phyloP scores from a whole-genome alignment of 2,888 invertebrate species.

The Sisyra nigra region DNA sequence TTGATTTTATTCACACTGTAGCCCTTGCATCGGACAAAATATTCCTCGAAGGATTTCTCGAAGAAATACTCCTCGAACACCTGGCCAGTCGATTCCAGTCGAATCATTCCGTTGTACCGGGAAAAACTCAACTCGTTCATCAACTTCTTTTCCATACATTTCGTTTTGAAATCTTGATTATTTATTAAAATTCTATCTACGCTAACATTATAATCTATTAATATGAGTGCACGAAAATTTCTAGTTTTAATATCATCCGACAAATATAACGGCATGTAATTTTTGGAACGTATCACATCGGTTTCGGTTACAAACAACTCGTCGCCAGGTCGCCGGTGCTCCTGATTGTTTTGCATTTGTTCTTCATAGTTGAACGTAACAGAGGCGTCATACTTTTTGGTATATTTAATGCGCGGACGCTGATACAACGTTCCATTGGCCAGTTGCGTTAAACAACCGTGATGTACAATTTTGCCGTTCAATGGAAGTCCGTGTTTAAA shows the following conservation, averaged over 20 bases:
- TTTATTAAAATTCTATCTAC: slow-evolving; percentile 8
- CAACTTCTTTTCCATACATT: slow-evolving; percentile 11
- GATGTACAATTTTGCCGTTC: slow-evolving; percentile 4
- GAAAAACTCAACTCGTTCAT: slow-evolving; percentile 11
- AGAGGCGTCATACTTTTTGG: neutral
- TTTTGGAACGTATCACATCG: neutral
- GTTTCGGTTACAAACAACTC: neutral
- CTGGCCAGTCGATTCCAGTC: slow-evolving; percentile 9
- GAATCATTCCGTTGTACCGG: slow-evolving; percentile 13
- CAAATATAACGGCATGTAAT: slow-evolving; percentile 9
- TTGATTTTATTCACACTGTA: neutral
- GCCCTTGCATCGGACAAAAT: slow-evolving; percentile 1
- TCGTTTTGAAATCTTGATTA: slow-evolving; percentile 9
- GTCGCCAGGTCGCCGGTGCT: neutral
- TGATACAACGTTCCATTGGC: slow-evolving; percentile 5
- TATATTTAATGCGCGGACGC: neutral
- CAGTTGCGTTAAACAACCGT: slow-evolving; percentile 4
- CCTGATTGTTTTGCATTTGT: slow-evolving; percentile 1
- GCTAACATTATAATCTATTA: slow-evolving; percentile 4
- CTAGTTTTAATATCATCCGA: slow-evolving; percentile 8
- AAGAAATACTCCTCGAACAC: slow-evolving; percentile 12
- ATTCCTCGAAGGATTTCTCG: slow-evolving; percentile 3
- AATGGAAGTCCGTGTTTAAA: slow-evolving; percentile 15
- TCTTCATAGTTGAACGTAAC: neutral
- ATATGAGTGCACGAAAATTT: slow-evolving; percentile 7